These are phyloP conservation scores for Bombyx mori DNA, from an alignment of 1,140 invertebrate species.

Conservation along the genomic window ASM3026992v2 NC_085127.1:9660001-9660500, in stretches of 20 bases:
- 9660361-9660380: conserved; percentile 14
- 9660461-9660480: no score
- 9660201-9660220: conserved; percentile 33
- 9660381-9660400: background rate
- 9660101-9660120: no score
- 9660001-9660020: no score
- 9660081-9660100: no score
- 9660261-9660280: conserved; percentile 28
- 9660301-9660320: conserved; percentile 69
- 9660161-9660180: conserved; percentile 1
- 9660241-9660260: conserved; percentile 46
- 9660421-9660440: no score
- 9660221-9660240: conserved; percentile 17
- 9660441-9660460: no score
- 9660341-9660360: conserved; percentile 72
- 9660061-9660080: background rate
- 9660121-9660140: background rate
- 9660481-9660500: no score
- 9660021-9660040: background rate
- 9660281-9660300: conserved; percentile 64
- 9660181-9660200: conserved; percentile 16
- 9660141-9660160: background rate
- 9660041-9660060: background rate
- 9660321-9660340: conserved; percentile 78
- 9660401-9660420: background rate